These are phyloP conservation scores for Patiria miniata DNA, from an alignment of 35 echinoderm and acorn worm genomes.

Conservation along the genomic window DNA sequence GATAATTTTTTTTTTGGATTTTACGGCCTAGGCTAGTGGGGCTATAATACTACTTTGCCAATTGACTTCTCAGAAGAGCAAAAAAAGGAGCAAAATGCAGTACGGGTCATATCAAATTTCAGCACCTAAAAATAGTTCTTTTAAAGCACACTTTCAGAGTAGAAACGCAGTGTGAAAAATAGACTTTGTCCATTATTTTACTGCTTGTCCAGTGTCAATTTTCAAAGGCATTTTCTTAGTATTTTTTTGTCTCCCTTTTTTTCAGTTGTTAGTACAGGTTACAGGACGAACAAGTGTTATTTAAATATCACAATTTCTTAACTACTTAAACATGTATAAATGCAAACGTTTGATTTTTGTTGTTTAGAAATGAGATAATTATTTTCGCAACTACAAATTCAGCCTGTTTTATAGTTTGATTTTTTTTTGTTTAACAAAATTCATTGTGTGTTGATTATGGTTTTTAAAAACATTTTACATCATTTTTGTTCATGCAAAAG, in stretches of 20 bases:
- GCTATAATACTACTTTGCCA: too few relatives aligned
- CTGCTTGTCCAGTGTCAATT: too few relatives aligned
- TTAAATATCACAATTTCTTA: slow-evolving; percentile 15
- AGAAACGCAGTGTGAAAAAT: slow-evolving; percentile 15
- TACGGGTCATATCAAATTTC: slow-evolving; percentile 3
- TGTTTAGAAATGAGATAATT: too few relatives aligned
- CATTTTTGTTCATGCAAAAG: slow-evolving; percentile 20
- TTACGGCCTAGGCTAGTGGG: too few relatives aligned
- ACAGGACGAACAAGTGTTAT: not conserved
- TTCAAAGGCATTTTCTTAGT: too few relatives aligned
- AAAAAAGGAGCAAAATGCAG: not conserved
- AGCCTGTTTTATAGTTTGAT: too few relatives aligned
- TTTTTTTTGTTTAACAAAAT: not conserved
- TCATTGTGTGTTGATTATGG: not conserved
- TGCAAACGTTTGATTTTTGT: too few relatives aligned
- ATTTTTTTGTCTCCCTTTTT: too few relatives aligned
- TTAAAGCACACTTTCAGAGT: slow-evolving; percentile 20
- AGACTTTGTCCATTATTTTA: not conserved
- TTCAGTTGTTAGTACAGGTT: not conserved
- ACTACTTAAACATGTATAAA: not conserved
- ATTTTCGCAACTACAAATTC: too few relatives aligned
- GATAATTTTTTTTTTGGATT: too few relatives aligned
- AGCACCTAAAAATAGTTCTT: slow-evolving; percentile 28
- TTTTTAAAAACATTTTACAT: not conserved
- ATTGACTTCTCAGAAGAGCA: too few relatives aligned